A percentile compares a stretch with the other conserved stretches of the same genome.
These are phyloP conservation scores for Calonectris borealis DNA, from an alignment of 2,113 vertebrate species.

Conservation along the genomic window DNA sequence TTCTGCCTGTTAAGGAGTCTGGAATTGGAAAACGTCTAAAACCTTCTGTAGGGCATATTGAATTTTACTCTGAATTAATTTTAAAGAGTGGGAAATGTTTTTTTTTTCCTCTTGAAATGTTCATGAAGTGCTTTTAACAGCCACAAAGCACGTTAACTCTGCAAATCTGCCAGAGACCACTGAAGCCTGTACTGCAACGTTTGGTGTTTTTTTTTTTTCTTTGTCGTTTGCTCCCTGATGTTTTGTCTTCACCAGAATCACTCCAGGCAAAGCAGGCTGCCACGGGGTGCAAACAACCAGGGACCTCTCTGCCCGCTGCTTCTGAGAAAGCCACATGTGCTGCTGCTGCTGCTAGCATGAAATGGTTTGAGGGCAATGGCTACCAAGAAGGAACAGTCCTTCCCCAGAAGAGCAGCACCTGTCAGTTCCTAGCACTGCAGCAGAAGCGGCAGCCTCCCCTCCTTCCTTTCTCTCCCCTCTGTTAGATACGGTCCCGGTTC, in stretches of 20 bases:
- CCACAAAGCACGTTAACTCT: fast-evolving
- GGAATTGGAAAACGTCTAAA: background rate
- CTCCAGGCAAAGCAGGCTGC: background rate
- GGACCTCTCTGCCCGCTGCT: background rate
- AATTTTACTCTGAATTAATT: background rate
- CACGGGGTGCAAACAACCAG: fast-evolving
- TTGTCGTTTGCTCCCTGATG: background rate
- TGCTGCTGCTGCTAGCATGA: background rate
- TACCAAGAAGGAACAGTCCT: background rate
- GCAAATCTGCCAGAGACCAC: background rate
- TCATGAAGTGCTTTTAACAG: background rate
- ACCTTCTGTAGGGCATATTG: background rate
- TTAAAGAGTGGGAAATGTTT: background rate
- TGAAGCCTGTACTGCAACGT: background rate
- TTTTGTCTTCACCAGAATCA: background rate
- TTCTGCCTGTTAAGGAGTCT: no score
- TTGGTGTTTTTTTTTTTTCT: background rate
- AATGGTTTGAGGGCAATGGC: background rate
- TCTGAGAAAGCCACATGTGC: fast-evolving
- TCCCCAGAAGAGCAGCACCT: background rate
- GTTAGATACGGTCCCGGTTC: fast-evolving
- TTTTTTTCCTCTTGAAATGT: background rate
- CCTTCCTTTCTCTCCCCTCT: background rate
- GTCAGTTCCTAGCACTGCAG: fast-evolving
- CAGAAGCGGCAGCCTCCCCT: background rate